phyloP scores from a whole-genome alignment of 1,140 invertebrate genomes.

The Magallana gigas region DNA sequence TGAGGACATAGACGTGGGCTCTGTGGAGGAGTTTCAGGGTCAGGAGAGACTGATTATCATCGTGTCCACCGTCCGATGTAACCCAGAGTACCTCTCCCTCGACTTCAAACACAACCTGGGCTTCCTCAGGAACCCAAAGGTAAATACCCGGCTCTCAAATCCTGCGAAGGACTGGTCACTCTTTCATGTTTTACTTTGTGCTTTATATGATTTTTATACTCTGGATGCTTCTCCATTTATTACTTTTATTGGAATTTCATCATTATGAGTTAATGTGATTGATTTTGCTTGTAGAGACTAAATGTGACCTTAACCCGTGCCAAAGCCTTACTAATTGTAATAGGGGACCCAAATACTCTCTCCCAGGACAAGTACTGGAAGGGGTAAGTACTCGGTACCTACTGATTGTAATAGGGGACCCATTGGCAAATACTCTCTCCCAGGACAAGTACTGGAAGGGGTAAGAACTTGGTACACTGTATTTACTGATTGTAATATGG shows the following conservation, averaged over 20 bases:
- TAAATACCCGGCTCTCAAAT: constrained; percentile 28
- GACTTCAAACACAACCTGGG: constrained; percentile 73
- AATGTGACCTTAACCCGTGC: constrained; percentile 93
- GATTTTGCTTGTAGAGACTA: constrained; percentile 82
- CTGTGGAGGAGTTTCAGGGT: constrained; percentile 97
- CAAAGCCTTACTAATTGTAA: constrained; percentile 87
- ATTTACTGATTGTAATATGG: too few relatives aligned
- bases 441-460: constrained; percentile 69
- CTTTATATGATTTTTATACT: too few relatives aligned
- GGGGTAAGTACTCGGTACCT: constrained; percentile 76
- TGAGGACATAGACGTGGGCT: constrained; percentile 86
- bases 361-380: constrained; percentile 69
- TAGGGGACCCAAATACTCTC: constrained; percentile 88
- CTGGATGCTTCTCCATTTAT: too few relatives aligned
- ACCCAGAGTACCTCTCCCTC: constrained; percentile 65
- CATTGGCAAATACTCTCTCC: constrained; percentile 82
- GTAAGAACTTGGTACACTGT: constrained; percentile 63
- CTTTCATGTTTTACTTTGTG: too few relatives aligned
- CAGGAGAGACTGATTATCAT: constrained; percentile 92
- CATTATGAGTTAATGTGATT: too few relatives aligned
- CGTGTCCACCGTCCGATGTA: constrained; percentile 88
- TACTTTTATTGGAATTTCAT: too few relatives aligned
- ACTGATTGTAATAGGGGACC: constrained; percentile 90
- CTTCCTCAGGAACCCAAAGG: constrained; percentile 75
- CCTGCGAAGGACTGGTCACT: too few relatives aligned